Evolutionary conservation across 2,888 invertebrate species (phyloP).

Genomic region (Notodonta ziczac): DNA sequence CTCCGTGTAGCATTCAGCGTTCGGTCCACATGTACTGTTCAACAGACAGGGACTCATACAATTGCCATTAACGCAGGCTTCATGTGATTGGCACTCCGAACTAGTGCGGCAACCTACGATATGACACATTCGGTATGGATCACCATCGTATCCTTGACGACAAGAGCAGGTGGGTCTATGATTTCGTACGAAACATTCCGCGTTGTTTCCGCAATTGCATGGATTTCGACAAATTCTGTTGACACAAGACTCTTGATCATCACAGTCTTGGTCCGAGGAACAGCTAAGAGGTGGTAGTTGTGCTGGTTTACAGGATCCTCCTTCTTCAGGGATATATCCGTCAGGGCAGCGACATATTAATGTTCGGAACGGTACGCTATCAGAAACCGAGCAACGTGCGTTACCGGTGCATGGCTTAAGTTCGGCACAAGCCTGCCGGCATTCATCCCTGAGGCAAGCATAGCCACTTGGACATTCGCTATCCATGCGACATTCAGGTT

Average conservation of each 20-base stretch:
- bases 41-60: constrained; percentile 94
- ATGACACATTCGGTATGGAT: constrained; percentile 92
- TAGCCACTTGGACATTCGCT: constrained; percentile 91
- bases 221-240: constrained; percentile 94
- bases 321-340: constrained; percentile 91
- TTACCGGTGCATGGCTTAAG: constrained; percentile 90
- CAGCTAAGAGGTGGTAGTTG: constrained; percentile 90
- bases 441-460: constrained; percentile 91
- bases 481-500: constrained; percentile 90
- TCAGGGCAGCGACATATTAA: constrained; percentile 95
- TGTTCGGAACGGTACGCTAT: constrained; percentile 93
- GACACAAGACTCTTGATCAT: constrained; percentile 91
- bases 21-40: constrained; percentile 91
- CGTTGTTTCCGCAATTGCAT: constrained; percentile 94
- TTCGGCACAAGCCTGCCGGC: constrained; percentile 91
- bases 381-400: constrained; percentile 92
- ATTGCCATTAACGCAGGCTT: constrained; percentile 93
- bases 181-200: constrained; percentile 91
- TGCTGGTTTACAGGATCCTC: constrained; percentile 91
- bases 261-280: constrained; percentile 91
- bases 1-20: constrained; percentile 92
- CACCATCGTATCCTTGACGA: constrained; percentile 92
- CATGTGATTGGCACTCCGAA: constrained; percentile 92
- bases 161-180: constrained; percentile 96
- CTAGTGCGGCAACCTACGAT: constrained; percentile 92